Conservation (phyloP, 2,888 invertebrate species). For the Leptinotarsa haldemani region DNA sequence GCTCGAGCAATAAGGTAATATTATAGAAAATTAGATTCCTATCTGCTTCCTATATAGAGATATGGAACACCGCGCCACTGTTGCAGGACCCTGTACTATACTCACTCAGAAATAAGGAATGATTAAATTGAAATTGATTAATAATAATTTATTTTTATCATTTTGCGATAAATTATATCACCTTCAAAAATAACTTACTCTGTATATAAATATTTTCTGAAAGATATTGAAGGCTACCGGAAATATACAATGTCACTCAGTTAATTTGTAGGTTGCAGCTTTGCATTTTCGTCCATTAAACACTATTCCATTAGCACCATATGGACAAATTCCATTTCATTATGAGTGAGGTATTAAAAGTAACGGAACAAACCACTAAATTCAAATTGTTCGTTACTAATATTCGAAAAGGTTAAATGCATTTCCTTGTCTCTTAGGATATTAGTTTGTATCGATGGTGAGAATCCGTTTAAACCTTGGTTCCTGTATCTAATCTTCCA, state of each 20-base stretch:
- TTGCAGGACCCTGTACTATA: too few relatives aligned
- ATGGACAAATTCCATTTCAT: slow-evolving; percentile 10
- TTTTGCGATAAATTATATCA: too few relatives aligned
- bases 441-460: not conserved
- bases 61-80: too few relatives aligned
- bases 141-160: too few relatives aligned
- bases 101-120: too few relatives aligned
- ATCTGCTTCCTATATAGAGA: too few relatives aligned
- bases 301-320: slow-evolving; percentile 8
- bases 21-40: too few relatives aligned
- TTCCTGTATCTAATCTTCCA: not conserved
- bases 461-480: not conserved
- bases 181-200: too few relatives aligned
- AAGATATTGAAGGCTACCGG: not conserved
- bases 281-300: slow-evolving; percentile 14
- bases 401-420: slow-evolving; percentile 4
- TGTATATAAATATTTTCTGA: too few relatives aligned
- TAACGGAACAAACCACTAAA: slow-evolving; percentile 9
- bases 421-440: slow-evolving; percentile 5
- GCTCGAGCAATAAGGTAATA: too few relatives aligned
- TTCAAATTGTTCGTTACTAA: slow-evolving; percentile 13
- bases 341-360: slow-evolving; percentile 5
- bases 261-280: not conserved
- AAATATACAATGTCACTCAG: not conserved
- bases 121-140: too few relatives aligned